Evolutionary conservation across 2,888 invertebrate species (phyloP), one percentile per base, ranked within the genome.

Genomic region (Ferrisia virgata): DNA sequence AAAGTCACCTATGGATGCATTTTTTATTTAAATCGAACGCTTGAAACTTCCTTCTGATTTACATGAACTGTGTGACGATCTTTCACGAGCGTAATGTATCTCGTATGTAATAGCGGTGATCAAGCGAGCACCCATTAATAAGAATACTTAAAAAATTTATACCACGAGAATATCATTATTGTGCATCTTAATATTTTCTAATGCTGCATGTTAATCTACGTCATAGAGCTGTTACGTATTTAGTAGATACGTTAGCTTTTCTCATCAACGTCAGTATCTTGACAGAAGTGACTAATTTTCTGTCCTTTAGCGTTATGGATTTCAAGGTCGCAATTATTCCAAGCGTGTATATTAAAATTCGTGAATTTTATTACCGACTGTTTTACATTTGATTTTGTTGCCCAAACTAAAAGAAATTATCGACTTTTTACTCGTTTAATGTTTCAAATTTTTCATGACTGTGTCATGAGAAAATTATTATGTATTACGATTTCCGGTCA

Each of bases 231-330:
- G 36, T 72, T 33, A 72, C 36, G 36, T 28, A 28, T 72, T 72
- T 72, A 33, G 36, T 13, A 64, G 64, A 64, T 64, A 36, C 72
- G 72, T 72, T 72, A 72, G 36, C 72, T 72, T 72, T 72, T 72
- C 36, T 72, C 72, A 72, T 72, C 72, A 72, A 72, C 36, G 72
- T 72, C 72, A 72, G 72, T 72, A 64, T 72, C 72, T 72, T 72
- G 72, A 72, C 72, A 72, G 72, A 72, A 72, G 72, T 36, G 36
- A 72, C 72, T 72, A 72, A 72, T 72, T 72, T 72, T 72, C 36
- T 36, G 31, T 36, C 36, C 36, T 69, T 31, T 36, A 72, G 36
- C 28, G 36, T 18, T 36, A 72, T 18, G 36, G 33, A 72, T 72
- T 72, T 72, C 72, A 72, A 72, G 72, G 72, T 72, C 72, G 36